Evolutionary conservation across 2,113 vertebrate genomes (phyloP), one percentile per base, ranked within the genome.

Genomic region (Lucifuga dentata): DNA sequence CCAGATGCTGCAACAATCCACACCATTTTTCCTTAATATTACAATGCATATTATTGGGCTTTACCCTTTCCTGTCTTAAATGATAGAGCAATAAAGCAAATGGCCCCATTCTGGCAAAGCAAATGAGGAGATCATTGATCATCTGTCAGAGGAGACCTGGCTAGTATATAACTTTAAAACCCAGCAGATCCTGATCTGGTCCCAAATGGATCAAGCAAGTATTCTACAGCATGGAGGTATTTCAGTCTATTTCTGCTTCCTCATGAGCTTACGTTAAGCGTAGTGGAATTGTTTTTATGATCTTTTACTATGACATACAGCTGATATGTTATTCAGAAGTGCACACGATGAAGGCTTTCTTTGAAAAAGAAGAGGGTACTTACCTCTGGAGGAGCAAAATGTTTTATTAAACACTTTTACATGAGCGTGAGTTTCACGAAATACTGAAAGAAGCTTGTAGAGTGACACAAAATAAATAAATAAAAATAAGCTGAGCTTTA

Each of bases 321-420:
- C 43, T n/a, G 8, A 13, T 63, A 50, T 24, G 33, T 46, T 55
- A 48, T 35, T 50, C 26, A 43, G 61, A n/a, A 60, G 35, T 59
- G 19, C 53, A 36, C 57, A 36, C 50, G 40, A 52, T 20, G 58
- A 64, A 76, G 60, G 21, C 24, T 49, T 40, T 57, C 13, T 70
- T 43, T 24, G n/a, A 11, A 23, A 49, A 44, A 20, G 8, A 21
- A n/a, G 44, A 53, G 49, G 46, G 35, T 46, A 39, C 32, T 70
- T 48, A 64, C 57, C 61, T 76, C 50, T 70, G 48, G 59, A 73
- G 64, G 60, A 67, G 63, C 59, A 61, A 77, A 70, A n/a, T 75
- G 60, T 84, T 86, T 41, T 81, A 81, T 84, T 80, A 86, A 77
- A 75, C 74, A 81, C 71, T 86, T 75, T 66, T n/a, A 81, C 50